Conservation (phyloP, 2,888 invertebrate species). For the Crepidodera aurea region DNA sequence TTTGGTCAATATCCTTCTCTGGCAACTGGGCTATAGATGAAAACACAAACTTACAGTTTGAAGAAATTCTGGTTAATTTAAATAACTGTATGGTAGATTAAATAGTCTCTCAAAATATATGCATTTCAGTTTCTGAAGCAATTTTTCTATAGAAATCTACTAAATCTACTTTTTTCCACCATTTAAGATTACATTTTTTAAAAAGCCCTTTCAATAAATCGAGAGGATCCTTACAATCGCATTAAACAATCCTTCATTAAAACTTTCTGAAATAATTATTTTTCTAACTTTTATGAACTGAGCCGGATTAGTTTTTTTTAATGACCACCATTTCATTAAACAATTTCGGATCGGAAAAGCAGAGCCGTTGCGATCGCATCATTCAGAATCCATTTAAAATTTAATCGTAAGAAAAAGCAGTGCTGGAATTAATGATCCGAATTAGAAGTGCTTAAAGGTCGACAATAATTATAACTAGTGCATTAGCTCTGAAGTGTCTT, state of each 20-base stretch:
- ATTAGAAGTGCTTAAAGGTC: constrained; percentile 32
- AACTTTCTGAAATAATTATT: background rate
- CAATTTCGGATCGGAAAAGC: constrained; percentile 5
- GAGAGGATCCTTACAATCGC: too few relatives aligned
- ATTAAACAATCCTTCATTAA: background rate
- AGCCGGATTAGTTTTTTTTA: background rate
- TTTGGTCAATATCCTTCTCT: too few relatives aligned
- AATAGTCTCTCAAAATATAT: too few relatives aligned
- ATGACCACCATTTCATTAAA: background rate
- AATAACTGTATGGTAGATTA: too few relatives aligned
- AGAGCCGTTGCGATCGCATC: background rate
- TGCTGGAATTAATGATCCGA: constrained; percentile 37
- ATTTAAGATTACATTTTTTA: too few relatives aligned
- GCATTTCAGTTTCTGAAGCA: too few relatives aligned
- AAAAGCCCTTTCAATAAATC: too few relatives aligned
- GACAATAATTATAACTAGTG: constrained; percentile 37
- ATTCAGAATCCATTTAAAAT: constrained; percentile 23
- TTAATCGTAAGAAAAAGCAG: constrained; percentile 33
- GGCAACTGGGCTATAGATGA: too few relatives aligned
- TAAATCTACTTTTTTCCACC: too few relatives aligned
- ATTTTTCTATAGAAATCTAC: too few relatives aligned
- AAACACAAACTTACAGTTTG: too few relatives aligned
- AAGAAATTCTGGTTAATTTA: too few relatives aligned
- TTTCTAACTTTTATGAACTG: background rate
- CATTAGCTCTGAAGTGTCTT: constrained; percentile 35